Percentiles rank a stretch among this genome's conserved stretches.
Evolutionary conservation across 2,113 vertebrate species (phyloP).

Genomic region (Ciconia stormi): DNA sequence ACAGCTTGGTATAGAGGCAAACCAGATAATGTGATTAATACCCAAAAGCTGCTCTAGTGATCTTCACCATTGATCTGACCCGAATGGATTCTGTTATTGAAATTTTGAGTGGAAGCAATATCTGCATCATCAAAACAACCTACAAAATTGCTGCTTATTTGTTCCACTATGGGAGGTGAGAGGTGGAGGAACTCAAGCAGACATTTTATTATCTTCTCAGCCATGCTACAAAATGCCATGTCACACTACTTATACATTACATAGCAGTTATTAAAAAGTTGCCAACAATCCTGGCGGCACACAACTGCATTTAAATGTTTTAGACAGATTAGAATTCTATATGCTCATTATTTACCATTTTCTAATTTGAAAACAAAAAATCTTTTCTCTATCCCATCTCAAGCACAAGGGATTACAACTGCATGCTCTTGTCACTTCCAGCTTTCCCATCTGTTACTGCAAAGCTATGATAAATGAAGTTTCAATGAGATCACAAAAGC

Average conservation of each 20-base stretch:
- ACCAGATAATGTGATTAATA: background rate
- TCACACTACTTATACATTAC: background rate
- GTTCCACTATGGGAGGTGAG: background rate
- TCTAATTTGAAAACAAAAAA: background rate
- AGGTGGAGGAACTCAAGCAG: background rate
- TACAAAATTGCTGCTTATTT: background rate
- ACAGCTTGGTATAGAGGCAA: background rate
- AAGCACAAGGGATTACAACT: background rate
- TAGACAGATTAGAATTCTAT: background rate
- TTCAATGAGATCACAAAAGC: constrained; percentile 2
- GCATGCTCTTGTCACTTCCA: constrained; percentile 3
- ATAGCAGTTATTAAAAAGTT: background rate
- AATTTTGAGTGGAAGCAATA: background rate
- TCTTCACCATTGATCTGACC: background rate
- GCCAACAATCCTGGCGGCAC: background rate
- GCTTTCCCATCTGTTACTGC: constrained; percentile 16
- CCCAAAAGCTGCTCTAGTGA: background rate
- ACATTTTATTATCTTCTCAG: background rate
- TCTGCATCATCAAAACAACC: background rate
- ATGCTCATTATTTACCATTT: background rate
- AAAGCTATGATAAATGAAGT: constrained; percentile 28
- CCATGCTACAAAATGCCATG: background rate
- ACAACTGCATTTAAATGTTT: background rate
- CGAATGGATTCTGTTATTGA: background rate
- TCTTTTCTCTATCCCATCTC: background rate